Evolutionary conservation across 2,113 vertebrate genomes (phyloP).

Genomic region (Apistogramma diplotaenia): DNA sequence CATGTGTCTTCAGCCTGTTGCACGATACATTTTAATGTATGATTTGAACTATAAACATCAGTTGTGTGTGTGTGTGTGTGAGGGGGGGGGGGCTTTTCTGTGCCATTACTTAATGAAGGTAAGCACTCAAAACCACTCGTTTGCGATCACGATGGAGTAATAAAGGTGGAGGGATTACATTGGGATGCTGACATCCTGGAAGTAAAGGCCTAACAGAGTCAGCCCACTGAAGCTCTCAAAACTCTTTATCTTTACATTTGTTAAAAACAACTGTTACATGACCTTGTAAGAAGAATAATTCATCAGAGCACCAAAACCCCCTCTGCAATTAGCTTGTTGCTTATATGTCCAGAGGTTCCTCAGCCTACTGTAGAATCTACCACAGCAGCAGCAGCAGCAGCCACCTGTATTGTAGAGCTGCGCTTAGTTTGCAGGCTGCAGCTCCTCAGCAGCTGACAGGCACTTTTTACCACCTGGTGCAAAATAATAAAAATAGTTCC

Average conservation of each 20-base stretch:
- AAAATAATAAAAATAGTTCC: background rate
- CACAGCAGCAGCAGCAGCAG: background rate
- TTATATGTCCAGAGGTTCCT: background rate
- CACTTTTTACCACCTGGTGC: background rate
- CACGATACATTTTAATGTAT: slow-evolving; percentile 13
- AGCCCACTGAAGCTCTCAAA: background rate
- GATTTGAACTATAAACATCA: slow-evolving; percentile 26
- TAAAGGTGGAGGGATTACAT: slow-evolving; percentile 40
- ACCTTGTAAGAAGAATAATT: background rate
- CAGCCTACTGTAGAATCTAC: background rate
- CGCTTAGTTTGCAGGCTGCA: too few relatives aligned
- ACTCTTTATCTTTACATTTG: background rate
- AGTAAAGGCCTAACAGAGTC: background rate
- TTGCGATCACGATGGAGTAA: slow-evolving; percentile 12
- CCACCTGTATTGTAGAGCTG: background rate
- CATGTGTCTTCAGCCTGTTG: background rate
- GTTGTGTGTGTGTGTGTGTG: rapidly evolving
- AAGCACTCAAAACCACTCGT: slow-evolving; percentile 27
- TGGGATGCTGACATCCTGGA: background rate
- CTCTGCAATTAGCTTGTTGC: background rate
- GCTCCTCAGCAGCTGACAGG: background rate
- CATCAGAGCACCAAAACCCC: background rate
- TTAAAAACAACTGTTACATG: background rate
- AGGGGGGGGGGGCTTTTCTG: too few relatives aligned
- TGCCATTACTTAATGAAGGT: slow-evolving; percentile 65